Base-by-base conservation (phyloP, 2,797 vertebrate species). In the Percopsis omiscomaycus region DNA sequence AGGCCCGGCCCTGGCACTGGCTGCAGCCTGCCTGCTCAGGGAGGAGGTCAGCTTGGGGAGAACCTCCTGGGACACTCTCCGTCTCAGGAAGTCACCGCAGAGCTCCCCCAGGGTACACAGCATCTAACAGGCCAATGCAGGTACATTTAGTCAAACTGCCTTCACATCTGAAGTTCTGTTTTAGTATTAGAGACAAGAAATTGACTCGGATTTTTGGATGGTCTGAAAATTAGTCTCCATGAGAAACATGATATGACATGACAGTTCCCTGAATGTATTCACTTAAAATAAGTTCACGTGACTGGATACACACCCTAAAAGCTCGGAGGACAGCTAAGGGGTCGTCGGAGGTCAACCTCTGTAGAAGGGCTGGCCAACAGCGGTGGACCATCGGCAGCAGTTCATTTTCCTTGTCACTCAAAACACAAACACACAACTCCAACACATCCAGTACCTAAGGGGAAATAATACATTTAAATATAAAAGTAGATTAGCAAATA, bases 311-410 rank as follows among this genome's bases (percentile, higher is more conserved):
- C 47, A 96, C 96, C 94, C 92, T 91, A 83, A 98, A 98, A 77
- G 95, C 96, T 84, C 93, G 86, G 75, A 97, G 94, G 61, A 98
- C 91, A 0, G 90, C 93, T 60, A 95, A 80, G 0, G 96, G 95
- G 80, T 96, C 93, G 0, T 98, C 95, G 0, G 81, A 89, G 3
- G 91, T 91, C 82, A 98, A 93, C 68, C 96, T 93, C 66, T 90
- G 88, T 32, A 96, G 87, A 0, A 99, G 93, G 1, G 94, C 85
- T 0, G 95, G 94, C 97, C 97, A 98, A 79, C 90, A 92, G 55
- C 92, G 93, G 69, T 98, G 96, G 66, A 92, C 94, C 93, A 98
- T 86, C 5, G 96, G 97, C 53, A 98, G 92, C 62, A 99, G 89
- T 55, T 95, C 94, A 56, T 94, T 89, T 82, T 94, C 88, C 1